Evolutionary conservation across 2,797 vertebrate genomes (phyloP), one percentile per base, ranked within the genome.

Genomic region (Nyctalus aviator): DNA sequence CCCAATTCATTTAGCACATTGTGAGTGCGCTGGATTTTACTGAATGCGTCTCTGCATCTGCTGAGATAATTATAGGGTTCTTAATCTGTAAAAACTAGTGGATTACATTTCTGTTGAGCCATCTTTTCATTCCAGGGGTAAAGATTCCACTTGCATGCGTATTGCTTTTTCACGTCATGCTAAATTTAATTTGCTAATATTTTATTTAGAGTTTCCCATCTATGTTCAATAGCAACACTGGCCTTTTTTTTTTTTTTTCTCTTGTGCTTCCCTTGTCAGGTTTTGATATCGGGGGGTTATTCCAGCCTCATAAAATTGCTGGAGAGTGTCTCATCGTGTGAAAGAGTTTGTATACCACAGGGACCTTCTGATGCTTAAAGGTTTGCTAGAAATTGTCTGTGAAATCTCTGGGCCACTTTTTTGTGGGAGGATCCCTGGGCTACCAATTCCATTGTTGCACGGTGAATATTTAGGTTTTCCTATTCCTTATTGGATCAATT

Each of bases 1-100:
- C 95, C 75, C 94, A 90, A 94, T 94, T 95, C 92, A 95, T 81
- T 93, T 90, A 96, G 95, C 96, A 96, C 93, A 95, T 95, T 95
- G 76, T 48, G 75, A 64, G 95, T 94, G 90, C 55, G 90, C 46
- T 90, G 95, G 30, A 79, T 96, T 96, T 96, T 86, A 84, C 78
- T 32, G 90, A 97, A 88, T 69, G 83, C 78, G 91, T 94, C 88
- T 83, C 87, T 79, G 73, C 59, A 72, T 95, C 96, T 93, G 94
- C 85, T 87, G 32, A 92, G 93, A 96, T 71, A 78, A 91, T 91
- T 95, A 85, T 23, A 88, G n/a, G 82, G 88, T 84, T 96, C 94
- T 91, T 87, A 94, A 94, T 95, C 93, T 84, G 84, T 94, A 91
- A 91, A 91, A 95, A 93, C 93, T 96, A 41, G 90, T 94, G 77